Conservation (phyloP, 2,888 invertebrate genomes). For the Amblyjoppa proteus region DNA sequence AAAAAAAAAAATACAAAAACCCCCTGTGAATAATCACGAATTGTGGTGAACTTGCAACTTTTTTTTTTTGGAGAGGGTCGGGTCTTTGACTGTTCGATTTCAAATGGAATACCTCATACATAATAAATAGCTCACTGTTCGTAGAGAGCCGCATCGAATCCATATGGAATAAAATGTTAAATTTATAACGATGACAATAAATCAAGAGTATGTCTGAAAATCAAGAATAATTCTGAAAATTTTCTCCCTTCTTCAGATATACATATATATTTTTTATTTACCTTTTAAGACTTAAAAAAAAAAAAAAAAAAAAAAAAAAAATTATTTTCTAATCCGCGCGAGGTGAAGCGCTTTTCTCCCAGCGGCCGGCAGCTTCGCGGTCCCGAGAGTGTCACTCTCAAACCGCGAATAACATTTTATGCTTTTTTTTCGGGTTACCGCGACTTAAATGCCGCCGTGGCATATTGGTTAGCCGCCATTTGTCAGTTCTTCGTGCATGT, state of each 20-base stretch:
- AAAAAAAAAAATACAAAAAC: too few species aligned
- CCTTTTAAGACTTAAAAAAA: too few species aligned
- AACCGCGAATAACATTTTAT: not conserved
- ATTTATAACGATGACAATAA: not conserved
- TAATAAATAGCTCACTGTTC: not conserved
- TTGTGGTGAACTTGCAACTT: too few species aligned
- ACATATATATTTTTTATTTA: too few species aligned
- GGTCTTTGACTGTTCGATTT: too few species aligned
- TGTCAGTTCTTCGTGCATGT: conserved; percentile 26
- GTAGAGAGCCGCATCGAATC: not conserved
- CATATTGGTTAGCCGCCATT: not conserved
- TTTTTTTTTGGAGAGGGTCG: too few species aligned
- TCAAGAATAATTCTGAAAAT: too few species aligned
- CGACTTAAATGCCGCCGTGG: not conserved
- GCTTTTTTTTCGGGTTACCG: not conserved
- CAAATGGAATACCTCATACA: too few species aligned
- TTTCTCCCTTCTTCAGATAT: too few species aligned
- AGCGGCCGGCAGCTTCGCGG: not conserved
- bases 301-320: too few species aligned
- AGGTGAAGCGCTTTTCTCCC: not conserved
- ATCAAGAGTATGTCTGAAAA: too few species aligned
- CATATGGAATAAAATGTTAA: not conserved
- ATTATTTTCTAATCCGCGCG: not conserved
- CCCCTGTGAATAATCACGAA: too few species aligned
- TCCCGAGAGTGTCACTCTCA: not conserved